phyloP scores from a whole-genome alignment of 2,888 invertebrate species.

The Rhimphoctona megacephalus region DNA sequence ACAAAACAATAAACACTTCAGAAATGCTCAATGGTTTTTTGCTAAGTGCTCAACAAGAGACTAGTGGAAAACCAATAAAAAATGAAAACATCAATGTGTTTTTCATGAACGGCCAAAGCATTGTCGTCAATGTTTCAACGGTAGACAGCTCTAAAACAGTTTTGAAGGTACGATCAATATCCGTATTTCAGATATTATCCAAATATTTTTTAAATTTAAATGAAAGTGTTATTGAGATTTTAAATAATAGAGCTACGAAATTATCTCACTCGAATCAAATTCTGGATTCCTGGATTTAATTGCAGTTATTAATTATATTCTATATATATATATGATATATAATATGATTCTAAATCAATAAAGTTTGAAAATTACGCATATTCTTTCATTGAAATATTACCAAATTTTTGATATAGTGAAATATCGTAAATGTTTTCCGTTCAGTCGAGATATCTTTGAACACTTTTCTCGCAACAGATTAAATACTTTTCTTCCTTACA shows the following conservation, averaged over 20 bases:
- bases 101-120: conserved; percentile 94
- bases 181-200: neutral
- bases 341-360: no score
- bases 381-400: neutral
- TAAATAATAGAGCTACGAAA: neutral
- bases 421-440: neutral
- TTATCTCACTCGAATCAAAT: neutral
- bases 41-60: conserved; percentile 96
- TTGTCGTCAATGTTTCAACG: conserved; percentile 92
- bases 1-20: conserved; percentile 91
- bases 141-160: conserved; percentile 94
- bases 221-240: neutral
- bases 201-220: neutral
- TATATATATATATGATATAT: no score
- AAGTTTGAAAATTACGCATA: neutral
- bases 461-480: neutral
- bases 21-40: conserved; percentile 95
- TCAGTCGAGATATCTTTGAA: neutral
- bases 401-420: neutral
- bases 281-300: neutral
- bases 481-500: conserved; percentile 82
- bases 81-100: conserved; percentile 93
- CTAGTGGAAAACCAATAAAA: conserved; percentile 88
- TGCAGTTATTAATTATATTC: neutral
- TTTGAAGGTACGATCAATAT: conserved; percentile 86